A percentile compares a stretch with the other conserved stretches of the same genome.
Conservation (phyloP, 2,797 vertebrate genomes). For the Eupleurogrammus muticus region DNA sequence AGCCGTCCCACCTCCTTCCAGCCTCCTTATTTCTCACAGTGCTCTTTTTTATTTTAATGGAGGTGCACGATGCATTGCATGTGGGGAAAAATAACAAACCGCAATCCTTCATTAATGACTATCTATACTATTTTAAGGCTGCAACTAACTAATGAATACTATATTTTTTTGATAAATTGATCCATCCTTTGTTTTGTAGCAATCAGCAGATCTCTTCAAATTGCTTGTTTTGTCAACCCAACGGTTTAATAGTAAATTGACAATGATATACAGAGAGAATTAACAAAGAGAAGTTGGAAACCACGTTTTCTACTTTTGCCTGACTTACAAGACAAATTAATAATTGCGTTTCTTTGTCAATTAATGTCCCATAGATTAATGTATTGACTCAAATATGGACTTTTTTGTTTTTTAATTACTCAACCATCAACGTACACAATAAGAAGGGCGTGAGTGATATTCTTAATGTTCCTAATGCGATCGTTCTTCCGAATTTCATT, state of each 20-base stretch:
- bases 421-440: background rate
- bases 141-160: background rate
- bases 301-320: background rate
- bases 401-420: background rate
- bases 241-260: background rate
- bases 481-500: background rate
- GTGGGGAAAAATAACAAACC: slow-evolving; percentile 8
- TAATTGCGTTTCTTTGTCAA: background rate
- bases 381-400: too few relatives aligned
- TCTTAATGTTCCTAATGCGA: background rate
- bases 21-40: slow-evolving; percentile 23
- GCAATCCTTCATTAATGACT: background rate
- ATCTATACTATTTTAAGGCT: slow-evolving; percentile 9
- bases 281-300: background rate
- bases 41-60: slow-evolving; percentile 14
- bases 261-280: background rate
- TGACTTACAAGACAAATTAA: background rate
- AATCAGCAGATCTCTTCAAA: slow-evolving; percentile 3
- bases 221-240: background rate
- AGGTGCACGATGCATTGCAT: slow-evolving; percentile 24
- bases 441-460: background rate
- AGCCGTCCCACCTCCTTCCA: slow-evolving; percentile 45
- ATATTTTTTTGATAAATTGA: slow-evolving; percentile 4
- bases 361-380: background rate
- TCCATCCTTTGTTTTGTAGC: background rate